Conservation (phyloP, 2,888 invertebrate species). For the Heterodera filipjevi region DNA sequence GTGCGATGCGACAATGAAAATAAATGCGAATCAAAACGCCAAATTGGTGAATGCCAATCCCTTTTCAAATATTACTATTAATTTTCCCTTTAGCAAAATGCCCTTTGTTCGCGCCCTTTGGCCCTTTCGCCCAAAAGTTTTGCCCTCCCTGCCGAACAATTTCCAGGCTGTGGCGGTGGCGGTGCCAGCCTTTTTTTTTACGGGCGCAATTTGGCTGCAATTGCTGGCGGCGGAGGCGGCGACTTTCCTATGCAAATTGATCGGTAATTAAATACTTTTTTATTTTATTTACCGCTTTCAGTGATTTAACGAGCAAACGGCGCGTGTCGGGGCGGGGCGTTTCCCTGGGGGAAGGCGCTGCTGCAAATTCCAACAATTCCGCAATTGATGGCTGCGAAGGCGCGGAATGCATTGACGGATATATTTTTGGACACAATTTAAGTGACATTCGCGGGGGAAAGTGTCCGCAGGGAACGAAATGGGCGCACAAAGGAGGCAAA, state of each 20-base stretch:
- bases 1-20: slow-evolving; percentile 30
- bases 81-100: neutral
- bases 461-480: slow-evolving; percentile 38
- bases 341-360: neutral
- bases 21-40: neutral
- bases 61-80: neutral
- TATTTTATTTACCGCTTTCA: neutral
- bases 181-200: slow-evolving; percentile 44
- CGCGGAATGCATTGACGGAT: neutral
- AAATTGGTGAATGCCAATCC: neutral
- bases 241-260: slow-evolving; percentile 29
- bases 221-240: slow-evolving; percentile 50
- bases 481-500: slow-evolving; percentile 30
- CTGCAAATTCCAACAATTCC: neutral
- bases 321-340: slow-evolving; percentile 1
- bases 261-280: neutral
- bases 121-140: slow-evolving; percentile 1
- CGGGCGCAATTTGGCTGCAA: slow-evolving; percentile 34
- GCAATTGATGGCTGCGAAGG: neutral
- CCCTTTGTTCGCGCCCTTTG: neutral
- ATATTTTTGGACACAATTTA: neutral
- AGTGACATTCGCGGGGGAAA: neutral
- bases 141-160: slow-evolving; percentile 31
- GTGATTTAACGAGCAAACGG: neutral
- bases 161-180: slow-evolving; percentile 48